Evolutionary conservation across 2,113 vertebrate genomes (phyloP).

Genomic region (Cottus gobio): DNA sequence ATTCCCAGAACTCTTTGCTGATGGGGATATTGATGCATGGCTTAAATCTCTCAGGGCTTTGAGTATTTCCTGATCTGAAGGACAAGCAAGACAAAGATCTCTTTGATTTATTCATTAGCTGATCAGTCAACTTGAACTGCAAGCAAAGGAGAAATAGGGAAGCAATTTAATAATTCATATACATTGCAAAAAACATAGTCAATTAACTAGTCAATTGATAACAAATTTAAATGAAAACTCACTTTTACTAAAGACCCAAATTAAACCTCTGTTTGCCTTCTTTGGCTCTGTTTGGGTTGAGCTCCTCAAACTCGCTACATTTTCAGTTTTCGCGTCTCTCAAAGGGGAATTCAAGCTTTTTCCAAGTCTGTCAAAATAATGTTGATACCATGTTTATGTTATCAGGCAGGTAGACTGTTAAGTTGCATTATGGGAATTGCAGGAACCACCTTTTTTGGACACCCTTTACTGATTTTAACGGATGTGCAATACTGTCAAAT

Average conservation of each 20-base stretch:
- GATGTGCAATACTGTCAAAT: background rate
- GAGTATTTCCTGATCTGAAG: conserved; percentile 27
- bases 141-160: background rate
- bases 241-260: background rate
- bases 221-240: background rate
- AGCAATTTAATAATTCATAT: background rate
- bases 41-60: conserved; percentile 29
- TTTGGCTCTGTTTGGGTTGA: background rate
- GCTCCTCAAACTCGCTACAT: background rate
- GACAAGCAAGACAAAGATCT: conserved; percentile 12
- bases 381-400: background rate
- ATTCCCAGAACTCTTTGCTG: background rate
- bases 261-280: background rate
- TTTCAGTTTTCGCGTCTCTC: background rate
- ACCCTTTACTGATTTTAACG: background rate
- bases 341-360: too few relatives aligned
- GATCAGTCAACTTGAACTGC: background rate
- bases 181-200: background rate
- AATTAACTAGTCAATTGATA: background rate
- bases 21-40: background rate
- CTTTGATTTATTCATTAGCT: background rate
- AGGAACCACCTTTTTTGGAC: background rate
- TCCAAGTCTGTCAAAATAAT: background rate
- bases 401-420: background rate
- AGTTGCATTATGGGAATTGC: background rate